These are phyloP conservation scores for Pelodytes ibericus DNA, from an alignment of 2,797 vertebrate genomes.

Conservation along the genomic window DNA sequence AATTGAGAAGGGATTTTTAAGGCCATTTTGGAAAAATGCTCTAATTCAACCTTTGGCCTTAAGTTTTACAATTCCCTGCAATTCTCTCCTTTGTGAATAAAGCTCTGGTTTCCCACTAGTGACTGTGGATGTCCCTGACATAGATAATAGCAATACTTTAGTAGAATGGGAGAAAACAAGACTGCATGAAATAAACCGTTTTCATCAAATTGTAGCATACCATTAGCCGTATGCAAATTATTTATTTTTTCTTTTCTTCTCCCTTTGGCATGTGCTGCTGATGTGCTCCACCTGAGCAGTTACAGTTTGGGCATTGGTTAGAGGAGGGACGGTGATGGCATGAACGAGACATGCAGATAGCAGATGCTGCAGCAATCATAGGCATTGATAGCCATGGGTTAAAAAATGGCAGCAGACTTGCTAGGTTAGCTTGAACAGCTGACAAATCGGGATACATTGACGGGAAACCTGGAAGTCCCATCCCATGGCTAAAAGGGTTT, in stretches of 20 bases:
- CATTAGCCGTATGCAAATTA: background rate
- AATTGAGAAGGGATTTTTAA: too few species aligned
- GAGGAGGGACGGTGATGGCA: constrained; percentile 6
- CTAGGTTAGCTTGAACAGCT: constrained; percentile 28
- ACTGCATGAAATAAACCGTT: background rate
- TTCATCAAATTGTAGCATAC: background rate
- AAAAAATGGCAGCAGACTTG: constrained; percentile 45
- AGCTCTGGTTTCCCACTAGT: too few species aligned
- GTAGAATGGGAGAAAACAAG: background rate
- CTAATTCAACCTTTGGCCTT: too few species aligned
- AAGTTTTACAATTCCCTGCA: too few species aligned
- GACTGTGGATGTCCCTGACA: too few species aligned
- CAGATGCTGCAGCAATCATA: constrained; percentile 35
- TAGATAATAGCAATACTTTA: background rate
- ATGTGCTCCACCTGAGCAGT: constrained; percentile 1
- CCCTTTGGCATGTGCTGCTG: constrained; percentile 32
- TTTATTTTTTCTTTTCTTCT: constrained; percentile 45
- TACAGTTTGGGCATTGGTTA: constrained; percentile 45
- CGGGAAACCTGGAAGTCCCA: constrained; percentile 33
- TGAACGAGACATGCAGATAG: constrained; percentile 45
- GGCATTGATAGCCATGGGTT: constrained; percentile 42
- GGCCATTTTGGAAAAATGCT: too few species aligned
- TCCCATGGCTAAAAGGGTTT: constrained; percentile 41
- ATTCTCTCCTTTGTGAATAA: too few species aligned
- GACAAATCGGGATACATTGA: constrained; percentile 22